Percentiles rank a stretch among this genome's conserved stretches.
Evolutionary conservation across 2,888 invertebrate genomes (phyloP).

Genomic region (Apamea monoglypha): DNA sequence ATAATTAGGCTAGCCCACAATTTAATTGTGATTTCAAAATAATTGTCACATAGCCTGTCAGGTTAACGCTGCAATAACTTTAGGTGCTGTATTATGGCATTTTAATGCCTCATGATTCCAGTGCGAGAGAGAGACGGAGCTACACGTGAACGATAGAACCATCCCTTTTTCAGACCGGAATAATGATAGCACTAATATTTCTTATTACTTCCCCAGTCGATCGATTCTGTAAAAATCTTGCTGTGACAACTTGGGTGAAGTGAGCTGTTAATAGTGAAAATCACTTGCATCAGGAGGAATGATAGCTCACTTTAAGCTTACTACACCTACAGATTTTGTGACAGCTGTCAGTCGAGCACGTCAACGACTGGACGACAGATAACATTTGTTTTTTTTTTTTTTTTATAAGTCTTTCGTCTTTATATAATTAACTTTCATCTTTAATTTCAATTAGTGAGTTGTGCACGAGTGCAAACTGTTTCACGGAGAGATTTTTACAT

Average conservation of each 20-base stretch:
- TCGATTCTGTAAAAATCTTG: not conserved
- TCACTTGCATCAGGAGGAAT: too few relatives aligned
- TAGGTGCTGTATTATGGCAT: not conserved
- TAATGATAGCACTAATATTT: too few relatives aligned
- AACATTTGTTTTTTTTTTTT: too few relatives aligned
- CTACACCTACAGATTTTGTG: not conserved
- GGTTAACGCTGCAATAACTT: slow-evolving; percentile 11
- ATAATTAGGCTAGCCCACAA: slow-evolving; percentile 3
- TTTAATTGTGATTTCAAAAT: slow-evolving; percentile 27
- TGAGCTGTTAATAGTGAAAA: not conserved
- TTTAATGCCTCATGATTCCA: too few relatives aligned
- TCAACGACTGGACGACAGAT: too few relatives aligned
- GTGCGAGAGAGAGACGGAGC: too few relatives aligned
- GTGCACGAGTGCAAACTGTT: not conserved
- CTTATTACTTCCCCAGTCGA: not conserved
- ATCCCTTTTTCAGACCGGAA: too few relatives aligned
- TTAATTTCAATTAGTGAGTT: too few relatives aligned
- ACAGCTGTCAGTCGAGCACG: too few relatives aligned
- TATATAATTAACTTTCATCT: too few relatives aligned
- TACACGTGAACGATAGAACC: too few relatives aligned
- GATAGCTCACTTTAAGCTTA: not conserved
- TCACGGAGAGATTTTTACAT: not conserved
- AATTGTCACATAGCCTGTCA: slow-evolving; percentile 5
- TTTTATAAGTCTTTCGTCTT: too few relatives aligned
- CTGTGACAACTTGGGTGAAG: not conserved